Percentiles rank a stretch among this genome's conserved stretches.
These are phyloP conservation scores for Hydrolagus affinis DNA, from an alignment of 2,113 vertebrate species.

Conservation along the genomic window DNA sequence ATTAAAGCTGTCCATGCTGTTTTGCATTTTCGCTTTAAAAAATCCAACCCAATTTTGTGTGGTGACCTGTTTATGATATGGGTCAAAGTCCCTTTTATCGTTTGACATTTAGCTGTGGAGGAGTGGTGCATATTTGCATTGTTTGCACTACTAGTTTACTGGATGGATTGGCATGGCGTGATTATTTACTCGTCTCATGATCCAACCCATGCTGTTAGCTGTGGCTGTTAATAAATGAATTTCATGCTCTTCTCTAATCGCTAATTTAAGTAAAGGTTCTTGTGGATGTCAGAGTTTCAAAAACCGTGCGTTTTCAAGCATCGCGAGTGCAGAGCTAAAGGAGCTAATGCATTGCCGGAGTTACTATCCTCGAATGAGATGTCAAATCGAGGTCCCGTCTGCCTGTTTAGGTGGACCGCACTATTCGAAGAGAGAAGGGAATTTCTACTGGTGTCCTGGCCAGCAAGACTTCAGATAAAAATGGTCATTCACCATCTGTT, in stretches of 20 bases:
- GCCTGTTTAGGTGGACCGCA: no score
- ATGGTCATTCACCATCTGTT: no score
- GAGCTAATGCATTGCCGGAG: no score
- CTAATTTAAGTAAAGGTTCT: no score
- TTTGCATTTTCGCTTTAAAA: slow-evolving; percentile 38
- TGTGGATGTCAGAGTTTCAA: no score
- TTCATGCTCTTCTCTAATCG: not conserved
- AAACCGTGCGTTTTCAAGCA: no score
- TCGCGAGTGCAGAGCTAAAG: no score
- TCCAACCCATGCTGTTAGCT: not conserved
- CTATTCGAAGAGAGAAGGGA: no score
- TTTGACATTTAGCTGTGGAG: slow-evolving; percentile 11
- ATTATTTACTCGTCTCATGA: slow-evolving; percentile 18
- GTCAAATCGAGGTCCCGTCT: no score
- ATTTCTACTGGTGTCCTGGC: no score
- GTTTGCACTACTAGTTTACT: slow-evolving; percentile 20
- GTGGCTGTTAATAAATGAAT: not conserved
- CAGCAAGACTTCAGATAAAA: no score
- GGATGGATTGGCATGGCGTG: not conserved
- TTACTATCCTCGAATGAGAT: no score
- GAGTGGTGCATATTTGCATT: not conserved
- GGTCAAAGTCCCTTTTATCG: slow-evolving; percentile 31
- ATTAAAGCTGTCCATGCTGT: slow-evolving; percentile 23
- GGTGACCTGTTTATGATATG: slow-evolving; percentile 36
- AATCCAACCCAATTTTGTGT: not conserved